Evolutionary conservation across 2,113 vertebrate genomes (phyloP).

Genomic region (Leptocoma aspasia): DNA sequence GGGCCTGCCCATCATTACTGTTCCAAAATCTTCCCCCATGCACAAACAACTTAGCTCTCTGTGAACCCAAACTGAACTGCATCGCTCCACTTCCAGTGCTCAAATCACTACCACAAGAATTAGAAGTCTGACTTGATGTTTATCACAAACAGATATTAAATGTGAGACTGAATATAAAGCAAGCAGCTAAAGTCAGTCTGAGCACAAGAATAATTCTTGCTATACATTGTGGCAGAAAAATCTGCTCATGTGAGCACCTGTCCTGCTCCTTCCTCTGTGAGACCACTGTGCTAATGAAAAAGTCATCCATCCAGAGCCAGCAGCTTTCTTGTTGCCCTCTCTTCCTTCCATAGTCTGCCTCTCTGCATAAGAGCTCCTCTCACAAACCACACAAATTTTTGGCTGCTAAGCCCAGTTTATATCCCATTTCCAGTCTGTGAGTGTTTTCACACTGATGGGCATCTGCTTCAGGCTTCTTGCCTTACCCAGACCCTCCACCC

Average conservation of each 20-base stretch:
- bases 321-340: neutral
- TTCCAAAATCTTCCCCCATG: neutral
- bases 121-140: neutral
- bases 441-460: neutral
- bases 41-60: neutral
- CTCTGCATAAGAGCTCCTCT: neutral
- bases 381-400: neutral
- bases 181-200: neutral
- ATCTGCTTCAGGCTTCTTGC: neutral
- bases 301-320: neutral
- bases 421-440: neutral
- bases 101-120: neutral
- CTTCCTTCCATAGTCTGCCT: neutral
- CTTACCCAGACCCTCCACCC: neutral
- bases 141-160: neutral
- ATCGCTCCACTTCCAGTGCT: neutral
- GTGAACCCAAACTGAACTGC: neutral
- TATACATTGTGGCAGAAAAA: neutral
- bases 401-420: neutral
- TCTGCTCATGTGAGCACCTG: neutral
- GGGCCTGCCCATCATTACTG: neutral
- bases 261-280: neutral
- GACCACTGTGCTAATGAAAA: neutral
- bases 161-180: neutral
- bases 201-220: neutral